Evolutionary conservation across 2,888 invertebrate species (phyloP).

Genomic region (Chymomyza fuscimana): DNA sequence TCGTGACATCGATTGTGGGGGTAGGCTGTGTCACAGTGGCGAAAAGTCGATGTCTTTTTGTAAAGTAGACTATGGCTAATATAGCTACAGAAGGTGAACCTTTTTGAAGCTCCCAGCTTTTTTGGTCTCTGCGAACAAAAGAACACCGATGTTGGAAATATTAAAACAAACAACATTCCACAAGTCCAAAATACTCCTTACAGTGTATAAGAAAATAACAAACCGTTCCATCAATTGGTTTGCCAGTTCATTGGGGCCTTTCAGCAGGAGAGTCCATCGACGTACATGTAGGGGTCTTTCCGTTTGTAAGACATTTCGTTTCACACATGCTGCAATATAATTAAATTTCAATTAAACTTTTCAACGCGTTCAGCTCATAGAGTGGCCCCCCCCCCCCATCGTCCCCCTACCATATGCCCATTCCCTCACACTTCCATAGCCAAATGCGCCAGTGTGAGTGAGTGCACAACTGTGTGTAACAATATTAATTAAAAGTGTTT

Average conservation of each 20-base stretch:
- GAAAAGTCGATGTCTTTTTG: no score
- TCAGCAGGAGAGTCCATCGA: constrained; percentile 5
- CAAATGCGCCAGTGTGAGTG: constrained; percentile 16
- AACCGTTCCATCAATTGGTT: not conserved
- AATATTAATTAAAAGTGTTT: constrained; percentile 66
- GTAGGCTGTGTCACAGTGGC: no score
- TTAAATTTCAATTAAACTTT: constrained; percentile 68
- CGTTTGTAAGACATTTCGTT: not conserved
- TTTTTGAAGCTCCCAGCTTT: no score
- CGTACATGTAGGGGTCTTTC: constrained; percentile 18
- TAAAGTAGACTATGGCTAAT: no score
- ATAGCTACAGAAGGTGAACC: no score
- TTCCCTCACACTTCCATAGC: not conserved
- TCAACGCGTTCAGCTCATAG: constrained; percentile 44
- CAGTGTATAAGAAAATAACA: not conserved
- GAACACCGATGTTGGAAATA: no score
- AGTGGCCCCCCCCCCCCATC: not conserved
- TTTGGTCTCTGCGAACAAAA: no score
- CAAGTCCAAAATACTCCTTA: constrained; percentile 3
- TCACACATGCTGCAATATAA: constrained; percentile 49
- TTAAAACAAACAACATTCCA: no score
- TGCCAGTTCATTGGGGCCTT: not conserved
- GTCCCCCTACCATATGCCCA: not conserved
- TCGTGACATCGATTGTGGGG: no score
- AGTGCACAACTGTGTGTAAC: constrained; percentile 39